phyloP scores from a whole-genome alignment of 37 sponge, comb jelly and placozoan species.

The Theonella swinhoei region DNA sequence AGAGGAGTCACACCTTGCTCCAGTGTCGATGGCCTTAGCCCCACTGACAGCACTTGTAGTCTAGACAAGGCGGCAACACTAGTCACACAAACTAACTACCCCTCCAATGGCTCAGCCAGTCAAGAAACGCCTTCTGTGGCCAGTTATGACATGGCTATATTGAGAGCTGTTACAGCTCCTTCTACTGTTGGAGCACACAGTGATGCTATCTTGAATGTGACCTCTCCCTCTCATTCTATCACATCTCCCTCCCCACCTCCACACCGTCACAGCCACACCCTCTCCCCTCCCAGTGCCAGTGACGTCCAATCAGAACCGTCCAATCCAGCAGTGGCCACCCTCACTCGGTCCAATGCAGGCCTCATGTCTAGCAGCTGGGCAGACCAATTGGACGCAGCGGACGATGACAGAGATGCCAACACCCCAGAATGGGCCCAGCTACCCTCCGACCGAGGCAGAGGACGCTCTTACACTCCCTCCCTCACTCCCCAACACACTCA shows the following conservation, averaged over 20 bases:
- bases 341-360: neutral
- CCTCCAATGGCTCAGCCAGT: neutral
- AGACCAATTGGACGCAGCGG: neutral
- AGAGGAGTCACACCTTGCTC: conserved; percentile 18
- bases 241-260: neutral
- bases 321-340: neutral
- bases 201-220: neutral
- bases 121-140: neutral
- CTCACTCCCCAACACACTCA: neutral
- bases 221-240: neutral
- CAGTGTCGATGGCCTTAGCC: conserved; percentile 45
- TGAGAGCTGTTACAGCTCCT: neutral
- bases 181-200: neutral
- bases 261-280: too few relatives aligned
- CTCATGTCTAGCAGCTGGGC: neutral
- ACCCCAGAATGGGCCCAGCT: conserved; percentile 25
- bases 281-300: neutral
- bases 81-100: neutral
- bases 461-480: neutral
- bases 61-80: conserved; percentile 20
- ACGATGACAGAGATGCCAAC: neutral
- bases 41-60: conserved; percentile 44
- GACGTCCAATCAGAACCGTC: neutral
- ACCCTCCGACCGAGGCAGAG: neutral
- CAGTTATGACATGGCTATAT: conserved; percentile 15